These are phyloP conservation scores for Phenganax subtilis DNA, from an alignment of 92 coral and sea anemone species.

Conservation along the genomic window DNA sequence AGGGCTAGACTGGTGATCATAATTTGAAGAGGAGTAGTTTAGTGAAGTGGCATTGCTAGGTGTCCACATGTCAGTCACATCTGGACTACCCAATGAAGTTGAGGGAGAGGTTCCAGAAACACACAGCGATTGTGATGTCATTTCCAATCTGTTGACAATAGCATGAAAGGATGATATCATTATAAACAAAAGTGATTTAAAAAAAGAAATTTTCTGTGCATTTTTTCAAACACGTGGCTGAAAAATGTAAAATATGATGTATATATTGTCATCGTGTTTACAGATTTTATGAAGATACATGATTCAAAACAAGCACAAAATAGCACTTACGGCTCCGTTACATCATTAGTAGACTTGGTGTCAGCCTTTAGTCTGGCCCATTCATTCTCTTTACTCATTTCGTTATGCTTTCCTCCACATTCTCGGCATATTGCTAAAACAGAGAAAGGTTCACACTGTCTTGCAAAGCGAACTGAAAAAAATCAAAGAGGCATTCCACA, in stretches of 20 bases:
- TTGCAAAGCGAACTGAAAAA: neutral
- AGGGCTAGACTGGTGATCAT: conserved; percentile 4
- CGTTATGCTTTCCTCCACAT: conserved; percentile 17
- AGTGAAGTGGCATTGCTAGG: conserved; percentile 21
- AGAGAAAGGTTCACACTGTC: neutral
- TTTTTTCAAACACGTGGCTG: neutral
- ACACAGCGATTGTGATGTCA: conserved; percentile 7
- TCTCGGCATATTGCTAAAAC: conserved; percentile 20
- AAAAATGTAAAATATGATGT: neutral
- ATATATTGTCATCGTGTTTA: neutral
- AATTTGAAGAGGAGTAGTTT: conserved; percentile 8
- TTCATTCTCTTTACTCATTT: conserved; percentile 12
- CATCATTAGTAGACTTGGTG: neutral
- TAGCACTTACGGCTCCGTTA: conserved; percentile 4
- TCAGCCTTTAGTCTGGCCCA: conserved; percentile 7
- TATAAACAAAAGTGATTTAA: neutral
- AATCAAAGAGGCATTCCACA: neutral
- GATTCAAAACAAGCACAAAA: neutral
- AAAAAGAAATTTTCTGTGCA: neutral
- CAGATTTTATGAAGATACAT: neutral
- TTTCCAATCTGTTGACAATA: neutral
- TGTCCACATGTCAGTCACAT: conserved; percentile 9
- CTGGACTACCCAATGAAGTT: conserved; percentile 9
- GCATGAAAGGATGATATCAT: neutral
- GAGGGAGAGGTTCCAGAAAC: conserved; percentile 19